A percentile compares a stretch with the other conserved stretches of the same genome.
phyloP scores from a whole-genome alignment of 2,797 vertebrate genomes.

The Dipus sagitta region DNA sequence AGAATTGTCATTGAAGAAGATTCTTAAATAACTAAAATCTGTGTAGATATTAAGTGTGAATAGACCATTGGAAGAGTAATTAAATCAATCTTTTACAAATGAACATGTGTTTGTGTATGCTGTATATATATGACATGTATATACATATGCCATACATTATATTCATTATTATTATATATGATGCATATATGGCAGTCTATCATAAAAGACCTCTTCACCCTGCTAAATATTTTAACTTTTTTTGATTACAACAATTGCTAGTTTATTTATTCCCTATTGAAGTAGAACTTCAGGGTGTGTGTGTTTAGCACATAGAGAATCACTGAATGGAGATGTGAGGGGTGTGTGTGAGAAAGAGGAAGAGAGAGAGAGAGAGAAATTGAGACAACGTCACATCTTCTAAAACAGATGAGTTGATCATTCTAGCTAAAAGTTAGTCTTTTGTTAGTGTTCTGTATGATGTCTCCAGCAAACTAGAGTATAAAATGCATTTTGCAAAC shows the following conservation, averaged over 20 bases:
- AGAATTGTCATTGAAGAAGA: not conserved
- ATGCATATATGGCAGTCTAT: not conserved
- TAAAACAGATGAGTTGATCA: not conserved
- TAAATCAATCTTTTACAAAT: not conserved
- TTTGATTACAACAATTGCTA: no score
- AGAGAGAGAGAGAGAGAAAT: not conserved
- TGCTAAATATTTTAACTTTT: not conserved
- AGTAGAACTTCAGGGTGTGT: no score
- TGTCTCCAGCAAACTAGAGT: not conserved
- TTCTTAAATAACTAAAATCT: no score
- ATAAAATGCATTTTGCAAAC: slow-evolving; percentile 24
- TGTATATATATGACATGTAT: not conserved
- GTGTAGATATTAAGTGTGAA: not conserved
- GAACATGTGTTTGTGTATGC: not conserved
- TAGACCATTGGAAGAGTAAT: not conserved
- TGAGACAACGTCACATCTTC: not conserved
- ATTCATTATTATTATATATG: no score
- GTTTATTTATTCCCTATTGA: no score
- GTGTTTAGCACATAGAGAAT: no score
- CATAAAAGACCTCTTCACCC: not conserved
- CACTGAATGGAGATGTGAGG: no score
- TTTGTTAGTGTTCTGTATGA: not conserved
- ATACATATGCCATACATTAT: no score
- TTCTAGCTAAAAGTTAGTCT: not conserved
- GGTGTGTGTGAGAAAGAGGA: no score